phyloP scores from a whole-genome alignment of 2,797 vertebrate species.

The Anas georgica region DNA sequence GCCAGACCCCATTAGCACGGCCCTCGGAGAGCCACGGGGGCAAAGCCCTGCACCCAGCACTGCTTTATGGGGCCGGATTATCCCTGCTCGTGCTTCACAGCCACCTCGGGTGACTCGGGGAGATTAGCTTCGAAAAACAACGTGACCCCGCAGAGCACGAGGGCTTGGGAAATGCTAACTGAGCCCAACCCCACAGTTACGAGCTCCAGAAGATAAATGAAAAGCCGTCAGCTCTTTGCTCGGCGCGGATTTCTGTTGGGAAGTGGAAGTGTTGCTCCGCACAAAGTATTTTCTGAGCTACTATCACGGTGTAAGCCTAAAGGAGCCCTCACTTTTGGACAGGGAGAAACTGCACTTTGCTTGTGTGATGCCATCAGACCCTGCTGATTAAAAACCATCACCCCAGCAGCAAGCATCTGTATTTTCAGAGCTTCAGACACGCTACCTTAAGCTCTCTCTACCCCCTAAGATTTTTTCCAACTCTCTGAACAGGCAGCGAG shows the following conservation, averaged over 20 bases:
- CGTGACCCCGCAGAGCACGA: rapidly evolving
- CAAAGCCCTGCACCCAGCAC: neutral
- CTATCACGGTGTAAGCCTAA: neutral
- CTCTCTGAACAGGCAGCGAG: neutral
- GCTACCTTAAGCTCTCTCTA: neutral
- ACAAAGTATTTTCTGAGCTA: neutral
- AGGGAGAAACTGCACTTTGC: neutral
- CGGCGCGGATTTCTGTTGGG: neutral
- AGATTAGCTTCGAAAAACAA: neutral
- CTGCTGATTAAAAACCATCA: neutral
- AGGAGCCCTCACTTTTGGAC: neutral
- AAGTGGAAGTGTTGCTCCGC: neutral
- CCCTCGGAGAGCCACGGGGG: rapidly evolving
- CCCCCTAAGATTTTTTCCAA: neutral
- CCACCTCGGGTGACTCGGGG: rapidly evolving
- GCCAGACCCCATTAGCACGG: neutral
- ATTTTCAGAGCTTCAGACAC: neutral
- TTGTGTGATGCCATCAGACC: neutral
- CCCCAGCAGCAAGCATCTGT: neutral
- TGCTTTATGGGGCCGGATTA: neutral
- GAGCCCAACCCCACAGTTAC: neutral
- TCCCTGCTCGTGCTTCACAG: neutral
- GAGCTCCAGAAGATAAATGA: neutral
- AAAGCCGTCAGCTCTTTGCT: neutral
- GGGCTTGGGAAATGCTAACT: neutral